These are phyloP conservation scores for Drosophila lacteicornis DNA, from an alignment of 1,140 invertebrate genomes.

Conservation along the genomic window DNA sequence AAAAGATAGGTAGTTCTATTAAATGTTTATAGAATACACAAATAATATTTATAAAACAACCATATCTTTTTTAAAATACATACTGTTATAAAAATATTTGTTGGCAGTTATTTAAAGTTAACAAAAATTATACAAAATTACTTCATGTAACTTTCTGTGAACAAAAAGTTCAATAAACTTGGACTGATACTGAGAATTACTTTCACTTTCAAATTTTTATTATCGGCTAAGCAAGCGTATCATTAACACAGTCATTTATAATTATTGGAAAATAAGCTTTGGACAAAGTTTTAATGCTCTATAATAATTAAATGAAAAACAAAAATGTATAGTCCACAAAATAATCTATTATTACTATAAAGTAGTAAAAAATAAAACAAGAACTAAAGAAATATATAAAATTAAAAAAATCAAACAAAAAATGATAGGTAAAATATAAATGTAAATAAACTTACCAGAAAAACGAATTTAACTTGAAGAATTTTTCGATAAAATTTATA, in stretches of 20 bases:
- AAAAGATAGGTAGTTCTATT: no score
- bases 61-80: no score
- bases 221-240: conserved; percentile 4
- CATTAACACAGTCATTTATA: conserved; percentile 1
- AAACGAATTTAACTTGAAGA: no score
- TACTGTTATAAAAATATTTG: no score
- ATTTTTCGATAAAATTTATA: no score
- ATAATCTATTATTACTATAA: not conserved
- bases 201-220: conserved; percentile 24
- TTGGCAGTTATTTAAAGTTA: no score
- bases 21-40: no score
- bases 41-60: no score
- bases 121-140: no score
- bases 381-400: not conserved
- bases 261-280: not conserved
- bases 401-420: no score
- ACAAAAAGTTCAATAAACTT: conserved; percentile 8
- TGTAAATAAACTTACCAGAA: no score
- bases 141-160: not conserved
- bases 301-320: not conserved
- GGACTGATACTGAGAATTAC: conserved; percentile 3
- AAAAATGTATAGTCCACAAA: not conserved
- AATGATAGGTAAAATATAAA: no score
- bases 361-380: not conserved
- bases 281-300: not conserved